A percentile compares a stretch with the other conserved stretches of the same genome.
phyloP scores from a whole-genome alignment of 1,140 invertebrate genomes.

The Meloidogyne hapla region DNA sequence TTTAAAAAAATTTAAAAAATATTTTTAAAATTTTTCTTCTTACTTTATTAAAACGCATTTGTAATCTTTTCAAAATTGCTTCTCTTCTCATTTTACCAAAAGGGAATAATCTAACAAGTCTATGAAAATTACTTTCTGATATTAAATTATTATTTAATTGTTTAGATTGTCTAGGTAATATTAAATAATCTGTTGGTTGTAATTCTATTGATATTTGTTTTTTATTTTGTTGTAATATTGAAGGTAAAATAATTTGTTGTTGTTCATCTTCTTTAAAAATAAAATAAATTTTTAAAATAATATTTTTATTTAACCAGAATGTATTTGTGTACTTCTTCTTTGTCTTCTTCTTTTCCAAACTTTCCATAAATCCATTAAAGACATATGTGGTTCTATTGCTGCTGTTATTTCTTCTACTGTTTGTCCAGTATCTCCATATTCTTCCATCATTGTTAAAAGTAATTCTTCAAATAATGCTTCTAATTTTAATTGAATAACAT shows the following conservation, averaged over 20 bases:
- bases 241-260: neutral
- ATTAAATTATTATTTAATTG: slow-evolving; percentile 16
- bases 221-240: neutral
- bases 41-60: slow-evolving; percentile 45
- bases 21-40: slow-evolving; percentile 24
- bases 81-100: slow-evolving; percentile 49
- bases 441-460: slow-evolving; percentile 57
- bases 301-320: neutral
- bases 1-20: slow-evolving; percentile 9
- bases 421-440: slow-evolving; percentile 38
- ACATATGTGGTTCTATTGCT: slow-evolving; percentile 50
- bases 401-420: slow-evolving; percentile 42
- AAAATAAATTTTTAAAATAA: too few relatives aligned
- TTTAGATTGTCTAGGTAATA: neutral
- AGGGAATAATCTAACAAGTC: slow-evolving; percentile 42
- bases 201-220: slow-evolving; percentile 16
- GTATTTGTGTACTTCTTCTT: neutral
- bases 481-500: slow-evolving; percentile 60
- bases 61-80: slow-evolving; percentile 39
- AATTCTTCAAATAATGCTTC: slow-evolving; percentile 62
- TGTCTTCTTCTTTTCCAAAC: slow-evolving; percentile 46
- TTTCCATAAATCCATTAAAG: slow-evolving; percentile 48
- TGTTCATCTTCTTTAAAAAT: neutral
- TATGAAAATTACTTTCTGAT: slow-evolving; percentile 22
- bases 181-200: neutral